Base-by-base conservation (phyloP, 2,888 invertebrate species). In the Mystacides longicornis region DNA sequence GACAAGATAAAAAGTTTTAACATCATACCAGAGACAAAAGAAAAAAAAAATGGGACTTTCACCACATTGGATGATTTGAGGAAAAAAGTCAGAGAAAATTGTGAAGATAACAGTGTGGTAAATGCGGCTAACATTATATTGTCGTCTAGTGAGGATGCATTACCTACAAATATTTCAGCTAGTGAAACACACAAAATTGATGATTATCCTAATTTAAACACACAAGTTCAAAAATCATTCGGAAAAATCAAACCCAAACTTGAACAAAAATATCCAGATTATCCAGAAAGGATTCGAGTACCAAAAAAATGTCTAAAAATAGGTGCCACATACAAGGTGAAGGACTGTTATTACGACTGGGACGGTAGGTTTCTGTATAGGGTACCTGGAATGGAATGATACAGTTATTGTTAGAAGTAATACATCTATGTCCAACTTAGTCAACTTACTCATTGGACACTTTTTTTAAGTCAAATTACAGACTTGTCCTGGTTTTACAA, bases 351-450 rank as follows among this genome's bases (percentile, higher is more conserved):
- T 68, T 92, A 91, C 70, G 87, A 89, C 66, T 79, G 83, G 67
- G 86, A 89, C 74, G 91, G 91, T 0, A 78, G 75, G 67, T 89
- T 91, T 73, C 74, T 91, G 54, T 92, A 89, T 67, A 78, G 88
- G 65, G 86, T 89, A 47, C 82, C 88, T 60, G 87, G 87, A 57
- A 27, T 57, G 49, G 22, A 37, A 3, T 37, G 37, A 37, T n/a
- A n/a, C n/a, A n/a, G n/a, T n/a, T n/a, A n/a, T n/a, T n/a, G n/a
- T n/a, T n/a, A n/a, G n/a, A n/a, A n/a, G n/a, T n/a, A n/a, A n/a
- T n/a, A n/a, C n/a, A n/a, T n/a, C n/a, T n/a, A n/a, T n/a, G n/a
- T n/a, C n/a, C n/a, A n/a, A n/a, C n/a, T n/a, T n/a, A n/a, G n/a
- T n/a, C n/a, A n/a, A n/a, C n/a, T n/a, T n/a, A n/a, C n/a, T n/a